Conservation (phyloP, 64 coral and sea anemone species). For the Pachyseris speciosa region DNA sequence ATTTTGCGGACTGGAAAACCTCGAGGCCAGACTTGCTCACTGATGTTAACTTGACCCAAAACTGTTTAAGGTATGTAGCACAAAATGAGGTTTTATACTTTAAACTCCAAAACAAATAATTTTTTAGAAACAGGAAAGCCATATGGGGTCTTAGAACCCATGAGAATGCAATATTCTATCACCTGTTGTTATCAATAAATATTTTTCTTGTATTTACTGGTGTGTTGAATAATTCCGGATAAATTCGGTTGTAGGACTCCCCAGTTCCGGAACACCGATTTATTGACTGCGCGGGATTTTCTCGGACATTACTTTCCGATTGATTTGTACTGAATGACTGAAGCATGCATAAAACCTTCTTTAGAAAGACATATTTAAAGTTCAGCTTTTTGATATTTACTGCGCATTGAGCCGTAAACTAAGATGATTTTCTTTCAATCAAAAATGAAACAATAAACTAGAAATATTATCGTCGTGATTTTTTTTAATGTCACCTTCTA, state of each 20-base stretch:
- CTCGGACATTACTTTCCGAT: too few relatives aligned
- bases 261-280: background rate
- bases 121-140: background rate
- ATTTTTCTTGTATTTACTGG: background rate
- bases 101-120: background rate
- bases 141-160: background rate
- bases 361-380: too few relatives aligned
- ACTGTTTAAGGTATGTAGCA: background rate
- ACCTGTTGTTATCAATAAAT: background rate
- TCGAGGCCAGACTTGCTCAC: background rate
- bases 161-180: background rate
- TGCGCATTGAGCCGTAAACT: too few relatives aligned
- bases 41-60: background rate
- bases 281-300: background rate
- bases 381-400: too few relatives aligned
- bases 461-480: too few relatives aligned
- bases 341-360: too few relatives aligned
- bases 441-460: too few relatives aligned
- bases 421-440: too few relatives aligned
- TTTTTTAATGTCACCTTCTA: too few relatives aligned
- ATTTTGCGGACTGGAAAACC: background rate
- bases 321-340: too few relatives aligned
- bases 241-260: background rate
- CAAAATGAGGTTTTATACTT: background rate
- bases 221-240: background rate